phyloP scores from a whole-genome alignment of 2,888 invertebrate genomes.

The Heliconius hortense region DNA sequence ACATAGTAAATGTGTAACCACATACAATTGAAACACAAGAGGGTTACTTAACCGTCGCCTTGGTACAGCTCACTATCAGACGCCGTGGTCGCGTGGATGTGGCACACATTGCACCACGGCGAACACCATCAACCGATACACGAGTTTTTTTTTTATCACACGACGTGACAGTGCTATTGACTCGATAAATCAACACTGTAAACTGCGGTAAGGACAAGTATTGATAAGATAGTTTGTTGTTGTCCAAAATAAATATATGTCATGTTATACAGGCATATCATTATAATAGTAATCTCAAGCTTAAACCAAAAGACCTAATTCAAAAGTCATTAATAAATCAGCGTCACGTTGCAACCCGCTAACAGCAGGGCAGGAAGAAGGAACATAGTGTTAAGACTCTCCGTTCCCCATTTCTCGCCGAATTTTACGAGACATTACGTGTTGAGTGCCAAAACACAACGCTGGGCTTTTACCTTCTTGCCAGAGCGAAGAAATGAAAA shows the following conservation, averaged over 20 bases:
- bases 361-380: no score
- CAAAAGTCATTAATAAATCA: no score
- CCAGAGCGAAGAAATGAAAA: no score
- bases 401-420: no score
- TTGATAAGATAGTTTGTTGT: conserved; percentile 18
- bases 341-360: no score
- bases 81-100: conserved; percentile 65
- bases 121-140: conserved; percentile 59
- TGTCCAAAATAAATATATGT: conserved; percentile 5
- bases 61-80: conserved; percentile 77
- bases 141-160: conserved; percentile 41
- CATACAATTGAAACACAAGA: conserved; percentile 40
- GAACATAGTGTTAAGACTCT: no score
- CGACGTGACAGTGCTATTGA: conserved; percentile 19
- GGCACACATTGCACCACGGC: conserved; percentile 71
- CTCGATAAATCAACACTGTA: conserved; percentile 24
- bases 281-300: no score
- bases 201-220: conserved; percentile 12
- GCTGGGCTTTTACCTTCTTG: no score
- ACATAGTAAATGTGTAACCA: not conserved
- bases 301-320: no score
- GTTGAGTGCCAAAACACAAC: no score
- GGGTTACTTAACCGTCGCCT: conserved; percentile 75
- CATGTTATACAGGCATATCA: not conserved
- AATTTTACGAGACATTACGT: no score